Evolutionary conservation across 2,113 vertebrate genomes (phyloP), one percentile per base, ranked within the genome.

Genomic region (Melanerpes aurifrons): DNA sequence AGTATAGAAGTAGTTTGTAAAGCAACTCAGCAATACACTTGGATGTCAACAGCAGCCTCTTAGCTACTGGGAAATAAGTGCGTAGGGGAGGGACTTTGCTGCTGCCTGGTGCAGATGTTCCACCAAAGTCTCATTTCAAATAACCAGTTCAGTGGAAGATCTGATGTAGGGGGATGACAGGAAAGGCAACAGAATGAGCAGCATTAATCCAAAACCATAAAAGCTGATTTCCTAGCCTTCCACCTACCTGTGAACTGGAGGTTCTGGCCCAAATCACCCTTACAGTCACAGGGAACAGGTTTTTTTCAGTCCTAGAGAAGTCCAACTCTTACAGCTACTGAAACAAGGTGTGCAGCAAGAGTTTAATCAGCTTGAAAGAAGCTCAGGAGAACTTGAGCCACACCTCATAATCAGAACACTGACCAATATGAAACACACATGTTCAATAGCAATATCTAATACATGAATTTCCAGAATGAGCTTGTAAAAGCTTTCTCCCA

Each of bases 381-480:
- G 9, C 10, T 16, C 18, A 47, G 29, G 21, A 61, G 20, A 84
- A 63, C 22, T 35, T 31, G 11, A 71, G 66, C 32, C 12, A 81
- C 76, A 18, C 24, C 37, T 50, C 66, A 45, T 64, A 67, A 53
- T 70, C 7, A 7, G 17, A 47, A 32, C 18, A 50, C 28, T 59
- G 35, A 67, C 5, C 40, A 64, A 21, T 31, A 13, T 13, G 48
- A 88, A 67, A 74, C 19, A 59, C 12, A 37, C 10, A 25, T 50
- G 8, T 24, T 80, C 76, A 74, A 70, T 0, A 70, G 15, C 0
- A 0, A 7, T 12, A 32, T 45, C 19, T 40, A 17, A 79, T 47
- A 73, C 45, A 82, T 11, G 15, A 0, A 1, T 25, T 82, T 83
- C 58, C 50, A 29, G 45, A 64, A 37, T 28, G 32, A 69, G 8